Base-by-base conservation (phyloP, 2,113 vertebrate genomes). In the Atractosteus spatula region DNA sequence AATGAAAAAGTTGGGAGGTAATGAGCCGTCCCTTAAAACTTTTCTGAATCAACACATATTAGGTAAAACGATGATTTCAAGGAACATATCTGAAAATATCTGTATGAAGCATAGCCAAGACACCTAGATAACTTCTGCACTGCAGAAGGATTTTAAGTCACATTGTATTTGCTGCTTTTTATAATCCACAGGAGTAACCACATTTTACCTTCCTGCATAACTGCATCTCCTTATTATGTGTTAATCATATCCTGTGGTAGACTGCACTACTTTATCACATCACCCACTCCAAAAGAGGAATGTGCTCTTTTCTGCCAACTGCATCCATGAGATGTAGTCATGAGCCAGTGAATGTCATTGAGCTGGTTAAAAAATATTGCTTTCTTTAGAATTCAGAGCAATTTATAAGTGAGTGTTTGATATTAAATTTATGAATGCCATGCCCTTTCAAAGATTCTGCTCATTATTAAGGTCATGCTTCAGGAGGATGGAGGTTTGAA, bases 371-470 rank as follows among this genome's bases (percentile, higher is more conserved):
- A 85, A 87, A 86, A 83, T 84, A 88, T 82, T 78, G 80, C 85
- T 82, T 82, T 82, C 81, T 75, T 82, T 84, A 78, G 79, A 84
- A 86, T 81, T 77, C 76, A 3, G 17, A 54, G 77, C 80, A 82
- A 84, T 87, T 88, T 89, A 82, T 78, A 83, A 78, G 85, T 76
- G 83, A 86, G 80, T 80, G 77, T 89, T 87, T 86, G 79, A 87
- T 84, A 82, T 85, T 51, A 82, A 88, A 84, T 88, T 83, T 89
- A 89, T 89, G 82, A 91, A 90, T 88, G 89, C 85, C 89, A 84
- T 86, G 85, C 84, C 86, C 89, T 90, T 90, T 91, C 73, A 69
- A 69, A 66, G 78, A 79, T 81, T 74, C 80, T 78, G 86, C 83
- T 89, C 88, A 90, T 89, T 88, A 85, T 75, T 71, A 77, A 78